Percentiles rank a stretch among this genome's conserved stretches.
Conservation (phyloP, 2,113 vertebrate genomes). For the Thalassoma bifasciatum region DNA sequence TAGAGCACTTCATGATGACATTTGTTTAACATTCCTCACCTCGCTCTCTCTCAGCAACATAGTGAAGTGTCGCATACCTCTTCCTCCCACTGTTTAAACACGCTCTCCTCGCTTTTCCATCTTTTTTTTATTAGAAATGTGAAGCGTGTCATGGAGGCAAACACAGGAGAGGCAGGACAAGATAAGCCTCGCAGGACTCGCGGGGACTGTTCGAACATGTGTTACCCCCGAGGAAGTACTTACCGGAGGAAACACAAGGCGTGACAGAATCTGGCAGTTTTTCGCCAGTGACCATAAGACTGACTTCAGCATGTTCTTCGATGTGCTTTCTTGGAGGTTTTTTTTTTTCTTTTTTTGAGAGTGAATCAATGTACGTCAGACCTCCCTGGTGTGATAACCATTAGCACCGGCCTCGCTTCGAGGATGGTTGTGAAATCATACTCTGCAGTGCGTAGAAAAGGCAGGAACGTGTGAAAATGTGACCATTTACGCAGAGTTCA, state of each 20-base stretch:
- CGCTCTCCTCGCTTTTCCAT: constrained; percentile 36
- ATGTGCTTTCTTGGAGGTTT: constrained; percentile 30
- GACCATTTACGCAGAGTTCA: constrained; percentile 58
- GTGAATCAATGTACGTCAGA: constrained; percentile 64
- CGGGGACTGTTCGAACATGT: constrained; percentile 46
- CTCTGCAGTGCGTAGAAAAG: constrained; percentile 11
- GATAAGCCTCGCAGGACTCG: constrained; percentile 66
- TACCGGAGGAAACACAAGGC: constrained; percentile 33
- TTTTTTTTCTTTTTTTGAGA: constrained; percentile 12
- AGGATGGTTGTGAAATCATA: constrained; percentile 63
- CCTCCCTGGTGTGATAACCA: constrained; percentile 67
- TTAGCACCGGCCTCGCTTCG: constrained; percentile 56
- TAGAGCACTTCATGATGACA: constrained; percentile 72
- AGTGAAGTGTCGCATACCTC: constrained; percentile 43
- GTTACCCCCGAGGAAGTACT: constrained; percentile 59
- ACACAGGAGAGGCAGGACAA: constrained; percentile 48
- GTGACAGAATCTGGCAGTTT: constrained; percentile 49
- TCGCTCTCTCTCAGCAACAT: constrained; percentile 35
- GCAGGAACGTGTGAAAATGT: constrained; percentile 66
- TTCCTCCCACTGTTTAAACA: constrained; percentile 65
- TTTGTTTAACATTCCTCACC: constrained; percentile 70
- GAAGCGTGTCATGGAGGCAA: constrained; percentile 69
- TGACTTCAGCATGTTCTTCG: constrained; percentile 30
- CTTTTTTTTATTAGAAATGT: constrained; percentile 61
- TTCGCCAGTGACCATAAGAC: constrained; percentile 55